Evolutionary conservation across 2,113 vertebrate genomes (phyloP).

Genomic region (Pandion haliaetus): DNA sequence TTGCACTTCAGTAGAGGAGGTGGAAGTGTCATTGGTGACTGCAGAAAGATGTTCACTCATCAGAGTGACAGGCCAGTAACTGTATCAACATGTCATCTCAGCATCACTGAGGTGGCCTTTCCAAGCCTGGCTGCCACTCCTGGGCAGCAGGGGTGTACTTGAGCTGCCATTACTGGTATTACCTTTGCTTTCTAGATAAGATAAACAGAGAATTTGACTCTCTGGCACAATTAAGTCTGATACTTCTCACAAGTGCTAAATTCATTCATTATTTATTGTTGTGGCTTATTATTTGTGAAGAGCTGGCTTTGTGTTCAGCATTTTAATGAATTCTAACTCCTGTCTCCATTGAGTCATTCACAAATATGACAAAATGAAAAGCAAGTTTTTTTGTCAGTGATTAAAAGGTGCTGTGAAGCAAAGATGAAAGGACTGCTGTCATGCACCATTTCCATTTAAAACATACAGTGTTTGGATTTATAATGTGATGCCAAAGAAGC

Average conservation of each 20-base stretch:
- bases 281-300: not conserved
- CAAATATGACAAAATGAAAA: not conserved
- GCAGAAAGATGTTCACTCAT: not conserved
- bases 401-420: not conserved
- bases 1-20: not conserved
- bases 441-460: not conserved
- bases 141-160: not conserved
- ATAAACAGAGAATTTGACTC: not conserved
- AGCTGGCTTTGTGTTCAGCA: not conserved
- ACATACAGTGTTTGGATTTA: not conserved
- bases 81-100: not conserved
- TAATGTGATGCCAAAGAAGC: not conserved
- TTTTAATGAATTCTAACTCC: not conserved
- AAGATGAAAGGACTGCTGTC: not conserved
- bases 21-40: not conserved
- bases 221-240: not conserved
- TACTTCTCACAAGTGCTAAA: not conserved
- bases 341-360: not conserved
- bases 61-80: not conserved
- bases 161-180: not conserved
- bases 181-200: not conserved
- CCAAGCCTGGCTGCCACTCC: not conserved
- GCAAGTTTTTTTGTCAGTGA: not conserved
- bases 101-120: not conserved
- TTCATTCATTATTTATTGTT: not conserved